Evolutionary conservation across 2,888 invertebrate species (phyloP), one percentile per base, ranked within the genome.

Genomic region (Luperina testacea): DNA sequence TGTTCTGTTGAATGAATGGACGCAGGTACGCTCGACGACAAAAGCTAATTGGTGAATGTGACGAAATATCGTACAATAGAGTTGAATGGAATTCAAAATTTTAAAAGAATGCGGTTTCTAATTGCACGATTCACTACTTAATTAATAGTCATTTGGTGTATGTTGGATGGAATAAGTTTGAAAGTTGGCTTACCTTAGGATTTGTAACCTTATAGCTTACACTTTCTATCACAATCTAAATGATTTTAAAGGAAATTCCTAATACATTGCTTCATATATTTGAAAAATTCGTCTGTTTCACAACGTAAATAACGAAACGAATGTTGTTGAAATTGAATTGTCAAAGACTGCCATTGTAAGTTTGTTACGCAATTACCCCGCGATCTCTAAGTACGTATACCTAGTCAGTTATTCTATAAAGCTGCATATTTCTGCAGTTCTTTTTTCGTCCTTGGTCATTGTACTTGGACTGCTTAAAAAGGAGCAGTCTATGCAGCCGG

Each of bases 21-120:
- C 59, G 42, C 72, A 48, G 75, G 85, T 77, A 77, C 68, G 64
- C 45, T 70, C 70, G 57, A 75, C 53, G 83, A 81, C 81, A 72
- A 77, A 83, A 74, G 79, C 81, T 86, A 86, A 86, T 85, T 86
- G 72, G 74, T 38, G 82, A 78, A 77, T 82, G 73, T 84, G 73
- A 63, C 48, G 75, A 70, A 64, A 65, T 73, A n/a, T n/a, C n/a
- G n/a, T n/a, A 51, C 24, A 63, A 72, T 48, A 51, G 53, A 65
- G 20, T 11, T 69, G 63, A 82, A 74, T 74, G 72, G 69, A 11
- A 69, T 75, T 72, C 6, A 13, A 32, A 70, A 70, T 32, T 51
- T 9, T 13, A 13, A 57, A 1, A 53, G 17, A 77, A 65, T 74
- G 27, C 63, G 57, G 32, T n/a, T 75, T 74, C 63, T 74, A 83